Conservation (phyloP, 2,797 vertebrate genomes). For the Myotis pilosus region DNA sequence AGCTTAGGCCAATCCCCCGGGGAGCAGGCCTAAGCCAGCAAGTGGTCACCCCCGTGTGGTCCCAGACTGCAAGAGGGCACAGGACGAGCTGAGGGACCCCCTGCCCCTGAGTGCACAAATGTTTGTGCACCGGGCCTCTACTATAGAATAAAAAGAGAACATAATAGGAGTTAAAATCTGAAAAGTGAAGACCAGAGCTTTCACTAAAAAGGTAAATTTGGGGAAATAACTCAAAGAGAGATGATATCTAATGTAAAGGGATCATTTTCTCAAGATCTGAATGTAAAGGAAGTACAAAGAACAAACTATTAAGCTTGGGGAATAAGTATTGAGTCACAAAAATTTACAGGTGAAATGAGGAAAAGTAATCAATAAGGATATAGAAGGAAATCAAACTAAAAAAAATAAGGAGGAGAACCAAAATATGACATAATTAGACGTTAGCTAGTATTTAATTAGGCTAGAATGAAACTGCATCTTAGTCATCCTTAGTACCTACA, state of each 20-base stretch:
- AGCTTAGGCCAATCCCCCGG: too few relatives aligned
- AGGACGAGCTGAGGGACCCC: too few relatives aligned
- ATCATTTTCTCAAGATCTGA: not conserved
- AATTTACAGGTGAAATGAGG: not conserved
- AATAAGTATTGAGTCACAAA: not conserved
- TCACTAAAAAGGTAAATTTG: not conserved
- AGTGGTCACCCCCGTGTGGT: too few relatives aligned
- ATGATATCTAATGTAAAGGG: not conserved
- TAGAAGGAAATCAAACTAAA: not conserved
- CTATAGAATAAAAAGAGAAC: not conserved
- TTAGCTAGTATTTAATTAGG: not conserved
- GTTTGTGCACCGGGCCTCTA: too few relatives aligned
- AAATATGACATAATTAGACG: not conserved
- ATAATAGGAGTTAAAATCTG: not conserved
- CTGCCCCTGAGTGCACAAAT: too few relatives aligned
- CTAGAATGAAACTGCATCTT: not conserved
- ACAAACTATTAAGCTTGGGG: not conserved
- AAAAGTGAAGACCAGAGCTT: not conserved
- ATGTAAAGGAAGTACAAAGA: not conserved
- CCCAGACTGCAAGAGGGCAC: too few relatives aligned
- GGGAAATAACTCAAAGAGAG: not conserved
- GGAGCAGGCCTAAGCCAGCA: too few relatives aligned
- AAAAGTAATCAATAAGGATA: conserved; percentile 2
- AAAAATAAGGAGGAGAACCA: not conserved
- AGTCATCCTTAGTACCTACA: not conserved